Base-by-base conservation (phyloP, 2,888 invertebrate species). In the Pristionchus japonicus region DNA sequence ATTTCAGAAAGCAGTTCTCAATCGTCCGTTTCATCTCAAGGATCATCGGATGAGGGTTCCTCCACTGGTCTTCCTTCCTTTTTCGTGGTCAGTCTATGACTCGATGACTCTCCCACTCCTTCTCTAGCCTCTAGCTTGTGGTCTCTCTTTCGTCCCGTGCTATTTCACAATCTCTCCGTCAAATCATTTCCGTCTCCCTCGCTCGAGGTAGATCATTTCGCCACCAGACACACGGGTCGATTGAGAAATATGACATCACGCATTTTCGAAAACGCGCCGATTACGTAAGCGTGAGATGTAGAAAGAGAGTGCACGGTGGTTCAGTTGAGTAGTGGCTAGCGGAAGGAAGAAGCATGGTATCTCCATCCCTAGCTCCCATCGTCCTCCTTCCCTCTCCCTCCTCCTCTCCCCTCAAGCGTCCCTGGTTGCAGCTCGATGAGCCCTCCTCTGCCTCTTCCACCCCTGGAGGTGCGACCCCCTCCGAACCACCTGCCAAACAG, bases 1-100 rank as follows among this genome's bases (percentile, higher is more conserved):
- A 31, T 57, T 82, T 27, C 82, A 82, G 82, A 82, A 3, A 82
- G 82, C 52, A 82, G 82, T 82, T 82, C 82, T 6, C 82, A 82
- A 82, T 82, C 82, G 52, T 52, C 82, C 3, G 31, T 57, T 23
- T 82, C 82, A 23, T 82, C 82, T 27, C 52, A 49, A 34, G 34
- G 23, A 3, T 82, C 82, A 3, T 82, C 82, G 4, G 82, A 82
- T 34, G 82, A 82, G 82, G 37, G 82, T 82, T 77, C 82, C 34
- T 49, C 80, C 9, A 34, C 34, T 57, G 52, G 52, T 82, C 52
- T 82, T 52, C 52, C 52, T 37, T 31, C 49, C 47, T 37, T 70
- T 77, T 34, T 82, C 52, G 49, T 82, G 31, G 52, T 82, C 34
- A 82, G 52, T 31, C 43, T 52, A 49, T 47, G 27, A 3, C 34